Conservation (phyloP, 2,113 vertebrate species). For the Orcinus orca region DNA sequence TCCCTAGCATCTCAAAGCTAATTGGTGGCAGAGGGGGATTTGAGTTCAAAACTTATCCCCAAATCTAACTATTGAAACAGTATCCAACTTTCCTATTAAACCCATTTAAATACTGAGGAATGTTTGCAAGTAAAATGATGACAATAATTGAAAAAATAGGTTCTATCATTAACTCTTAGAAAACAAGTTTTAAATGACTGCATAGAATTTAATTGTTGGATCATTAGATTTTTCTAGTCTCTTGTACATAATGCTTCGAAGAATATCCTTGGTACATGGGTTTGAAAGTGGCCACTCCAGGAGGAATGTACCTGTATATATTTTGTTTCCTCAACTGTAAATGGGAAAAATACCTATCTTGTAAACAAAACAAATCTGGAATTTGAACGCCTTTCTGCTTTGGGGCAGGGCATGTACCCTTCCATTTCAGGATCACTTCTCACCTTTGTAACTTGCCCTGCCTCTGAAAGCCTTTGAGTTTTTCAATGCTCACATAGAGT, state of each 20-base stretch:
- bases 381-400: background rate
- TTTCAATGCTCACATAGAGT: background rate
- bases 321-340: background rate
- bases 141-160: background rate
- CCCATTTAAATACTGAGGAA: background rate
- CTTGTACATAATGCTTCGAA: background rate
- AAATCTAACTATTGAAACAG: background rate
- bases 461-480: background rate
- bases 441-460: background rate
- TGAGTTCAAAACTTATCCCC: background rate
- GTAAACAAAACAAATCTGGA: background rate
- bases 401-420: no score
- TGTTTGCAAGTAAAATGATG: background rate
- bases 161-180: background rate
- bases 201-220: background rate
- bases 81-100: background rate
- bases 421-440: background rate
- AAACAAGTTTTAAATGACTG: background rate
- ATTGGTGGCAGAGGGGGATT: background rate
- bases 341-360: background rate
- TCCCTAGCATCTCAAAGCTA: background rate
- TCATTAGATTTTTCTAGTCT: background rate
- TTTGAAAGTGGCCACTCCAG: background rate
- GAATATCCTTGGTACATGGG: background rate
- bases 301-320: background rate